Conservation (phyloP, 2,888 invertebrate genomes). For the Adela reaumurella region DNA sequence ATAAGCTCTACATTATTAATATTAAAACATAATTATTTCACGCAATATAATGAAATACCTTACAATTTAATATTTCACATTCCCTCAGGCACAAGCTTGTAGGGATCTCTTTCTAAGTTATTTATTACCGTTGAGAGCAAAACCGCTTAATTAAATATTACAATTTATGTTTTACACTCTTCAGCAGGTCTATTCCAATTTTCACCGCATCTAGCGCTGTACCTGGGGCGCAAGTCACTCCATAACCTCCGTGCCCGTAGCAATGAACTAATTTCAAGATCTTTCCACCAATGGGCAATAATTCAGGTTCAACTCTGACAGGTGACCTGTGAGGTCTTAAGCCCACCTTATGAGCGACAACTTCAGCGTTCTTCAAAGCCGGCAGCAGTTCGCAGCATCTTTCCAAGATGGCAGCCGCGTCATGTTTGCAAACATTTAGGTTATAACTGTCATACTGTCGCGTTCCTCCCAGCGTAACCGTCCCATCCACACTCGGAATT, state of each 20-base stretch:
- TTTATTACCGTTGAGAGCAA: no score
- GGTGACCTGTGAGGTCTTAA: slow-evolving; percentile 76
- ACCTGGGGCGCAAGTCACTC: slow-evolving; percentile 86
- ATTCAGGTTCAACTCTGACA: slow-evolving; percentile 69
- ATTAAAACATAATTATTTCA: no score
- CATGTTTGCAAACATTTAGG: slow-evolving; percentile 62
- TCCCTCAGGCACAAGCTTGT: no score
- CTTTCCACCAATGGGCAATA: slow-evolving; percentile 33
- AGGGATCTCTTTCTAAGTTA: no score
- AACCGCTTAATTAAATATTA: slow-evolving; percentile 15
- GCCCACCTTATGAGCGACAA: slow-evolving; percentile 68
- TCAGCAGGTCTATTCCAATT: slow-evolving; percentile 58
- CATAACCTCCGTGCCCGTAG: slow-evolving; percentile 94
- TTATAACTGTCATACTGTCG: slow-evolving; percentile 80
- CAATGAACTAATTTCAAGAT: slow-evolving; percentile 76
- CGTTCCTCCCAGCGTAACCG: slow-evolving; percentile 81
- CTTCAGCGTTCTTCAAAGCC: slow-evolving; percentile 53
- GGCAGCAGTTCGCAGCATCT: slow-evolving; percentile 77
- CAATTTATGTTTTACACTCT: slow-evolving; percentile 28
- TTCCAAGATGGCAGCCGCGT: slow-evolving; percentile 72
- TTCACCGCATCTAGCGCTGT: slow-evolving; percentile 74
- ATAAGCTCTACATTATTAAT: no score
- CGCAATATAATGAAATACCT: no score
- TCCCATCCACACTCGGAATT: slow-evolving; percentile 69
- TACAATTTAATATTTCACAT: no score